These are phyloP conservation scores for Cecidostiba fungosa DNA, from an alignment of 2,888 invertebrate species.

Conservation along the genomic window DNA sequence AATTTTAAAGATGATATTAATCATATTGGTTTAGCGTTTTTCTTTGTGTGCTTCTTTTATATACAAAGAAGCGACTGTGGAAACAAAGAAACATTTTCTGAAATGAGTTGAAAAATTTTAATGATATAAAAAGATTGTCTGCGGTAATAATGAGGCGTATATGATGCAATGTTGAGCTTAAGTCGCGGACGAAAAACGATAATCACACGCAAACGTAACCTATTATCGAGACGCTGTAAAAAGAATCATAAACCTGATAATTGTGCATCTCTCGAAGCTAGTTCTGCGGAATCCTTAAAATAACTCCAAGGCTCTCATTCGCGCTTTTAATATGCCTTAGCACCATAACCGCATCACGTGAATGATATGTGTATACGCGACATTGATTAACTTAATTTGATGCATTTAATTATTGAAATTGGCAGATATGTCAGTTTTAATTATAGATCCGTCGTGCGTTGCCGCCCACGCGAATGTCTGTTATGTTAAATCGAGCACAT, in stretches of 20 bases:
- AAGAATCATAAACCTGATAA: not conserved
- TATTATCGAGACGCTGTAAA: not conserved
- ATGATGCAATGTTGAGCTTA: no score
- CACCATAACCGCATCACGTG: not conserved
- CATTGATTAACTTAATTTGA: conserved; percentile 5
- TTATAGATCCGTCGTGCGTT: not conserved
- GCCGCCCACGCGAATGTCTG: not conserved
- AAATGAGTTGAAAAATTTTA: no score
- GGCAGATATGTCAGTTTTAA: conserved; percentile 6
- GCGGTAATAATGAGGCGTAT: no score
- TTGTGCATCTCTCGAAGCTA: conserved; percentile 1
- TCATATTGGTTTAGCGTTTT: not conserved
- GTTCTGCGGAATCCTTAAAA: conserved; percentile 4
- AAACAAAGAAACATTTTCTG: no score
- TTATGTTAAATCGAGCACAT: not conserved
- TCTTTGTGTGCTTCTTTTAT: not conserved
- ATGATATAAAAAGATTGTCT: no score
- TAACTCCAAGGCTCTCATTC: conserved; percentile 26
- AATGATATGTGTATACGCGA: not conserved
- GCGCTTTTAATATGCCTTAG: not conserved
- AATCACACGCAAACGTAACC: not conserved
- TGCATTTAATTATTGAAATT: not conserved
- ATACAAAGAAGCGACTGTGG: no score
- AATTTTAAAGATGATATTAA: not conserved
- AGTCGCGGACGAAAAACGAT: not conserved